phyloP scores from a whole-genome alignment of 2,113 vertebrate species.

The Caracal caracal region DNA sequence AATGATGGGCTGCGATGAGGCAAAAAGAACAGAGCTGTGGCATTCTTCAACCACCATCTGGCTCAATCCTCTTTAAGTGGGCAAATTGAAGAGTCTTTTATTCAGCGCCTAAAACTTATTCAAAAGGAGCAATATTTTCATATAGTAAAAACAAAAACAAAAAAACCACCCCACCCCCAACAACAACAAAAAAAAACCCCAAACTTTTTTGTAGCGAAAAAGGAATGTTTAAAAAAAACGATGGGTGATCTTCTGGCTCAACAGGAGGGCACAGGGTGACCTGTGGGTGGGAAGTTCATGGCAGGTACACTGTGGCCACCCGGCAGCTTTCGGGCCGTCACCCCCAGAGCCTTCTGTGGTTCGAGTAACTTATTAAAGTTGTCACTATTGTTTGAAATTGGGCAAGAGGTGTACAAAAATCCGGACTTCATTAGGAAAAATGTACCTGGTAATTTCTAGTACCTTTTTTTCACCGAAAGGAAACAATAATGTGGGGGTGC shows the following conservation, averaged over 20 bases:
- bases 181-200: neutral
- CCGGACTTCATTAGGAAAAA: conserved; percentile 47
- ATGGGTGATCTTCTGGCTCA: conserved; percentile 58
- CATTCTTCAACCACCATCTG: conserved; percentile 70
- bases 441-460: neutral
- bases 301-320: neutral
- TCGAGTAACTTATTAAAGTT: conserved; percentile 8
- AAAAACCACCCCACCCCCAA: neutral
- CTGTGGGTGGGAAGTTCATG: neutral
- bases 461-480: conserved; percentile 16
- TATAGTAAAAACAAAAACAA: neutral
- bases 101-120: conserved; percentile 62
- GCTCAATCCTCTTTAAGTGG: conserved; percentile 61
- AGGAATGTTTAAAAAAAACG: conserved; percentile 67
- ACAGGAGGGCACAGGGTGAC: neutral
- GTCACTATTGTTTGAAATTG: conserved; percentile 29
- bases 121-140: conserved; percentile 73
- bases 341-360: neutral
- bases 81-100: conserved; percentile 65
- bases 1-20: conserved; percentile 9
- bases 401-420: conserved; percentile 37
- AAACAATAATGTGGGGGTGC: neutral
- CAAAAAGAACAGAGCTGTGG: conserved; percentile 51
- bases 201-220: conserved; percentile 48
- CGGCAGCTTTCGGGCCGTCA: neutral